Evolutionary conservation across 1,140 invertebrate species (phyloP).

Genomic region (Philopotamus ludificatus): DNA sequence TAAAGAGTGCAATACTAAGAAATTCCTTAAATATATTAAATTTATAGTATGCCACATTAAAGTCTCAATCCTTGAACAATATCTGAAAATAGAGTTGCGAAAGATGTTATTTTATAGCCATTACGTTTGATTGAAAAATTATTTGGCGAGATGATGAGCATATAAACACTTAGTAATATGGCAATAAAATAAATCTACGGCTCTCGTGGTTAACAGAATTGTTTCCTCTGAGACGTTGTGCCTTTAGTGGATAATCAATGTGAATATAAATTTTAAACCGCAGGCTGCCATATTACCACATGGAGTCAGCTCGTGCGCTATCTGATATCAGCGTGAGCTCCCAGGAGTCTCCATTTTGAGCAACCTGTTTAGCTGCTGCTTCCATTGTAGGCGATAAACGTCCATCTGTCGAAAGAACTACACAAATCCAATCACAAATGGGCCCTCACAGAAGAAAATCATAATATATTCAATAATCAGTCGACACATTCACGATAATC

Average conservation of each 20-base stretch:
- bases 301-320: constrained; percentile 37
- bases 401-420: constrained; percentile 58
- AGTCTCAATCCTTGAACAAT: neutral
- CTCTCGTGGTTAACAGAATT: no score
- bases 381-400: constrained; percentile 45
- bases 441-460: constrained; percentile 43
- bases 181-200: neutral
- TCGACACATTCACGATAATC: neutral
- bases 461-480: neutral
- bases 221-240: neutral
- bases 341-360: constrained; percentile 54
- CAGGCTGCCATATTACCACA: constrained; percentile 36
- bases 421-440: constrained; percentile 55
- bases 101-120: neutral
- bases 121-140: no score
- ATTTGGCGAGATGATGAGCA: no score
- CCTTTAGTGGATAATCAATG: neutral
- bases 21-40: neutral
- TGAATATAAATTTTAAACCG: constrained; percentile 12
- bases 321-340: constrained; percentile 56
- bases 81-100: constrained; percentile 8
- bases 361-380: constrained; percentile 45
- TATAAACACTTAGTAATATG: no score
- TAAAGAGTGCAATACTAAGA: constrained; percentile 6
- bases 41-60: neutral